These are phyloP conservation scores for Periophthalmus magnuspinnatus DNA, from an alignment of 2,797 vertebrate species.

Conservation along the genomic window DNA sequence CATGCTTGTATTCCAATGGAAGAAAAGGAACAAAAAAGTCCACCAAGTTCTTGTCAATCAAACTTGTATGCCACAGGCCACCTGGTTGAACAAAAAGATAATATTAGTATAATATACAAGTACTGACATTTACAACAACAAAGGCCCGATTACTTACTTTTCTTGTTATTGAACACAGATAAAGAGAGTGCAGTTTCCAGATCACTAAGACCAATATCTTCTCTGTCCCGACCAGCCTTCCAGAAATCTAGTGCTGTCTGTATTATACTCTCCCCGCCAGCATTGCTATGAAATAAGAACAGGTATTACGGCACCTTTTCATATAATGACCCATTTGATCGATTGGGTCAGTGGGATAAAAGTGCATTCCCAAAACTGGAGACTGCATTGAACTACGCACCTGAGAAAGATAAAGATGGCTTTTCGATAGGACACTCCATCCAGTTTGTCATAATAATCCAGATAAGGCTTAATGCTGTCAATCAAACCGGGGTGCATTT, in stretches of 20 bases:
- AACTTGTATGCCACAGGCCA: conserved; percentile 87
- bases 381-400: conserved; percentile 49
- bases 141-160: conserved; percentile 79
- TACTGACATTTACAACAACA: neutral
- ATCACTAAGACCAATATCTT: conserved; percentile 86
- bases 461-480: conserved; percentile 92
- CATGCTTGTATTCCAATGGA: conserved; percentile 87
- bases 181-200: conserved; percentile 81
- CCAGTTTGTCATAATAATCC: conserved; percentile 86
- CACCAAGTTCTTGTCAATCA: conserved; percentile 90
- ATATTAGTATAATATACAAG: neutral
- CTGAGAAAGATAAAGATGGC: conserved; percentile 96
- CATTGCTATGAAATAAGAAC: conserved; percentile 75
- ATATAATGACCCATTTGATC: neutral
- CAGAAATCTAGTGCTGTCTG: conserved; percentile 85
- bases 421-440: conserved; percentile 86
- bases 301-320: neutral
- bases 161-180: conserved; percentile 88
- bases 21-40: conserved; percentile 94
- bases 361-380: neutral
- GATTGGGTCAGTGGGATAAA: neutral
- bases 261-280: conserved; percentile 86
- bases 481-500: conserved; percentile 88
- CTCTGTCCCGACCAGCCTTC: conserved; percentile 77
- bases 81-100: conserved; percentile 66